These are phyloP conservation scores for Galerucella calmariensis DNA, from an alignment of 2,888 invertebrate species.

Conservation along the genomic window DNA sequence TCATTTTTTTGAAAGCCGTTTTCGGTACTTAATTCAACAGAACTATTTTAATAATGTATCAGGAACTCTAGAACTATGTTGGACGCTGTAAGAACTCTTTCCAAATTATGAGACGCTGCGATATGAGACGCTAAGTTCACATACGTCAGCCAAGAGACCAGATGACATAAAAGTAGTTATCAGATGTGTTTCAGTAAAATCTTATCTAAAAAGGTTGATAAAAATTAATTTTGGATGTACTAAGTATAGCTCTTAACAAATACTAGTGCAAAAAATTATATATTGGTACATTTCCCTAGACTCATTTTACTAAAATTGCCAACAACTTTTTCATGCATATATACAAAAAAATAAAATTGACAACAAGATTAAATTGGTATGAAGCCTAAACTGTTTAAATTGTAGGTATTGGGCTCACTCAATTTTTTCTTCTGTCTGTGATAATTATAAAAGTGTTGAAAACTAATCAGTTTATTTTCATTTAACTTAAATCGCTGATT, in stretches of 20 bases:
- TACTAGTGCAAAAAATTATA: neutral
- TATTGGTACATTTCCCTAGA: neutral
- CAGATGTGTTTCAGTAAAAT: neutral
- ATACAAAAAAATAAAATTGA: neutral
- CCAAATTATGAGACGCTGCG: too few species aligned
- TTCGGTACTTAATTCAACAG: too few species aligned
- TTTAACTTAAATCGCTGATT: slow-evolving; percentile 15
- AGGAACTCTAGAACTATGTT: too few species aligned
- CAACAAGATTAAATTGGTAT: neutral
- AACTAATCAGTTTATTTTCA: slow-evolving; percentile 19
- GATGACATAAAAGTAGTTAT: neutral
- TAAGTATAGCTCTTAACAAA: neutral
- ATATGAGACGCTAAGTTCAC: too few species aligned
- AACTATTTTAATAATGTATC: too few species aligned
- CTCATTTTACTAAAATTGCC: neutral
- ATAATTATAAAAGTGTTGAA: neutral
- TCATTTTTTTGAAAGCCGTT: too few species aligned
- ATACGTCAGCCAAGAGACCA: too few species aligned
- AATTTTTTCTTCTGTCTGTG: neutral
- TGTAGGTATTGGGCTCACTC: neutral
- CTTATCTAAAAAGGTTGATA: neutral
- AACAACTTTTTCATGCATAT: neutral
- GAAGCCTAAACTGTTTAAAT: neutral
- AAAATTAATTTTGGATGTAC: neutral
- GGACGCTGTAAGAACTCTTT: too few species aligned